Evolutionary conservation across 1,140 invertebrate genomes (phyloP), one percentile per base, ranked within the genome.

Genomic region (Papilio polytes): DNA sequence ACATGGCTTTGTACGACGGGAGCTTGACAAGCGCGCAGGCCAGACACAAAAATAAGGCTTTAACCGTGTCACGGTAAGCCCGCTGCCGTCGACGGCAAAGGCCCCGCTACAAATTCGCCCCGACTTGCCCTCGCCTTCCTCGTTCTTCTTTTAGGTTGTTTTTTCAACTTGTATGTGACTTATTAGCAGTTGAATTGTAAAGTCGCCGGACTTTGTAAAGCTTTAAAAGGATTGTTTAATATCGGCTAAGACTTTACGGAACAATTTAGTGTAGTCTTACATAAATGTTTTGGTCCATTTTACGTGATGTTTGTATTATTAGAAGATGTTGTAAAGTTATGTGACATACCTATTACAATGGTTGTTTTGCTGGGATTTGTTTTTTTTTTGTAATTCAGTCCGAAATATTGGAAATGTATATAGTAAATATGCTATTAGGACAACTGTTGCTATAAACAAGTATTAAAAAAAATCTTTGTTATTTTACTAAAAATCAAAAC

Each of bases 11-110:
- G 93, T 93, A 87, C 90, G 91, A 89, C 90, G 89, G 88, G 90
- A 87, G 89, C 83, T 86, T 94, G 93, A 94, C 93, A 94, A 91
- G 92, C 91, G 91, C 87, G 88, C 89, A 87, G 89, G 92, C 89
- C 91, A 91, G 89, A 94, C 92, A 89, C 92, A 94, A 94, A 94
- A 94, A 94, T 94, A 94, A 92, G 92, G 93, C 93, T 94, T 94
- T 94, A 90, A 92, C 88, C 92, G 86, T 93, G 93, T 94, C 93
- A 94, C 88, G 87, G 92, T 94, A 94, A 94, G 92, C 92, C 92
- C 77, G 77, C 53, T 94, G 93, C 88, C 87, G 89, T 87, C 91
- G 93, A 94, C 93, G 91, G 91, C 92, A 94, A 94, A 94, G 93
- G 91, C 92, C 90, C 86, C 88, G 85, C 85, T 90, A 93, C 92